phyloP scores from a whole-genome alignment of 2,797 vertebrate species.

The Loriculus beryllinus region DNA sequence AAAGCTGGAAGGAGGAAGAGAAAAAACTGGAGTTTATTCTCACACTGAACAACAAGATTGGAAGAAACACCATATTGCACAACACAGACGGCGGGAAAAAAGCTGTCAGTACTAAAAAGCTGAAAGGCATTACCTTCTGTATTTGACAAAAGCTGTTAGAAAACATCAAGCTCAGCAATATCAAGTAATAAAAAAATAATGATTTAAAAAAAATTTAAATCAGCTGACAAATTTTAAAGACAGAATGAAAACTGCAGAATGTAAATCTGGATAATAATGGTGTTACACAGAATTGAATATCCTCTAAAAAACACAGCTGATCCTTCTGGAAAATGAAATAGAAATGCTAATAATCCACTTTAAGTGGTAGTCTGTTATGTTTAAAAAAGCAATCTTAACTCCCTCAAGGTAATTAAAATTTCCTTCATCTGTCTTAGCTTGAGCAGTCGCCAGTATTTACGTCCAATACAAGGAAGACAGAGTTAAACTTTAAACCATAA shows the following conservation, averaged over 20 bases:
- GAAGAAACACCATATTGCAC: background rate
- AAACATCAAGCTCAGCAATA: conserved; percentile 8
- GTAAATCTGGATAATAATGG: background rate
- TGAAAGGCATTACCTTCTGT: conserved; percentile 9
- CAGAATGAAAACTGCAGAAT: background rate
- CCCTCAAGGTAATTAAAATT: conserved; percentile 39
- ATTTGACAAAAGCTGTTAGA: conserved; percentile 9
- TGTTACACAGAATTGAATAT: background rate
- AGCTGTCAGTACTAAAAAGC: background rate
- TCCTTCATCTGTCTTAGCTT: background rate
- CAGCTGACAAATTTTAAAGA: conserved; percentile 36
- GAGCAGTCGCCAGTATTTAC: background rate
- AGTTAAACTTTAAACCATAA: background rate
- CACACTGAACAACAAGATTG: background rate
- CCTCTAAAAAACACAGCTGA: conserved; percentile 30
- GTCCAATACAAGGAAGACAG: background rate
- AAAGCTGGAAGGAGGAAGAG: fast-evolving
- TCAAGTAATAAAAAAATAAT: background rate
- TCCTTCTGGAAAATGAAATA: background rate
- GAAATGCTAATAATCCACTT: background rate
- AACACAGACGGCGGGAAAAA: background rate
- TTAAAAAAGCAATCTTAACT: conserved; percentile 28
- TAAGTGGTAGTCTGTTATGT: background rate
- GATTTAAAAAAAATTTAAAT: background rate
- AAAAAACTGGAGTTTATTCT: background rate